phyloP scores from a whole-genome alignment of 2,888 invertebrate species.

The Beris chalybata region DNA sequence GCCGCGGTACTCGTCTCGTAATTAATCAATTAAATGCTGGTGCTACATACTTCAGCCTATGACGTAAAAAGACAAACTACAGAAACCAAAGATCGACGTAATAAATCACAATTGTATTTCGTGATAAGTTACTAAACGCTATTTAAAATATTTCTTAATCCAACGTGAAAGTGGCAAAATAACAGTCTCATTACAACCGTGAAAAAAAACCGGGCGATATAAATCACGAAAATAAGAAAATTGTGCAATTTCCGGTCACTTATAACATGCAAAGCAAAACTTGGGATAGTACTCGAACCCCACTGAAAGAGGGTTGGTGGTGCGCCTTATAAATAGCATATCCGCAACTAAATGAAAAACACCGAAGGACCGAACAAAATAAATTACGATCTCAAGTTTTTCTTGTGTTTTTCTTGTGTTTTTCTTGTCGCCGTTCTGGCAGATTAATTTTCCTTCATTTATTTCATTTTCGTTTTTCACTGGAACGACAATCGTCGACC shows the following conservation, averaged over 20 bases:
- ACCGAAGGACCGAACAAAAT: conserved; percentile 27
- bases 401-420: conserved; percentile 13
- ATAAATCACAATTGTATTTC: too few species aligned
- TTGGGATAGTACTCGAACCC: conserved; percentile 8
- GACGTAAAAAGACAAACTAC: too few species aligned
- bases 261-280: conserved; percentile 21
- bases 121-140: too few species aligned
- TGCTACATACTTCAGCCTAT: too few species aligned
- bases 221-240: conserved; percentile 20
- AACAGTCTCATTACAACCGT: too few species aligned
- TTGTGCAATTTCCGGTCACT: conserved; percentile 32
- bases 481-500: not conserved
- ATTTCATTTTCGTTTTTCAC: conserved; percentile 25
- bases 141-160: too few species aligned
- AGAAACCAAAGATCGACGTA: too few species aligned
- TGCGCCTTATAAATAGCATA: conserved; percentile 14
- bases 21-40: too few species aligned
- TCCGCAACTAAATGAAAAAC: conserved; percentile 29
- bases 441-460: conserved; percentile 30
- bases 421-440: conserved; percentile 22
- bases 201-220: not conserved
- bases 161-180: too few species aligned
- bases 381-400: conserved; percentile 25
- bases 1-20: too few species aligned
- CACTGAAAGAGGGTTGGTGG: not conserved